Conservation (phyloP, 2,888 invertebrate species). For the Thymelicus lineola region DNA sequence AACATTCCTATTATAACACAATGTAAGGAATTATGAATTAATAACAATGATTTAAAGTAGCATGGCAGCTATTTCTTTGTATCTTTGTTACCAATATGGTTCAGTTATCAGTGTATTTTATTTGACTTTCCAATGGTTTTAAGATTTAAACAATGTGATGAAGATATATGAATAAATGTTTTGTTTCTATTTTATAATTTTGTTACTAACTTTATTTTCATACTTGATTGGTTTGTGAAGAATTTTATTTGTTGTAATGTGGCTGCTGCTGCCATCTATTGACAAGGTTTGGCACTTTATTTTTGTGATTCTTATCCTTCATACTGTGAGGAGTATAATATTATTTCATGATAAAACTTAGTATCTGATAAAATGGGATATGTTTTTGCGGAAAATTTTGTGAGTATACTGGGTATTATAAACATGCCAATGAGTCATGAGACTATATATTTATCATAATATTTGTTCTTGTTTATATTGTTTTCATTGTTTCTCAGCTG, state of each 20-base stretch:
- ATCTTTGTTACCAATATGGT: not conserved
- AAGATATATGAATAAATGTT: not conserved
- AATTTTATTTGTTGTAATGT: slow-evolving; percentile 9
- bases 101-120: not conserved
- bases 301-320: not conserved
- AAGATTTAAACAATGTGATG: not conserved
- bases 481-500: too few relatives aligned
- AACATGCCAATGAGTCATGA: not conserved
- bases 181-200: not conserved
- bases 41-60: not conserved
- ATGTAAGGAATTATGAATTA: not conserved
- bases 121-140: not conserved
- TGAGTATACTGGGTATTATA: too few relatives aligned
- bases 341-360: not conserved
- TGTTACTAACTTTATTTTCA: slow-evolving; percentile 10
- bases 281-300: not conserved
- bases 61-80: not conserved
- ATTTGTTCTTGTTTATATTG: too few relatives aligned
- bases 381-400: too few relatives aligned
- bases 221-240: slow-evolving; percentile 13
- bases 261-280: slow-evolving; percentile 46
- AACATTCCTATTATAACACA: not conserved
- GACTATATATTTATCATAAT: too few relatives aligned
- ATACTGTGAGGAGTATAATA: not conserved
- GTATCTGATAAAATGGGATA: slow-evolving; percentile 2